Percentiles rank a stretch among this genome's conserved stretches.
Conservation (phyloP, 2,113 vertebrate species). For the Alethe castanea region DNA sequence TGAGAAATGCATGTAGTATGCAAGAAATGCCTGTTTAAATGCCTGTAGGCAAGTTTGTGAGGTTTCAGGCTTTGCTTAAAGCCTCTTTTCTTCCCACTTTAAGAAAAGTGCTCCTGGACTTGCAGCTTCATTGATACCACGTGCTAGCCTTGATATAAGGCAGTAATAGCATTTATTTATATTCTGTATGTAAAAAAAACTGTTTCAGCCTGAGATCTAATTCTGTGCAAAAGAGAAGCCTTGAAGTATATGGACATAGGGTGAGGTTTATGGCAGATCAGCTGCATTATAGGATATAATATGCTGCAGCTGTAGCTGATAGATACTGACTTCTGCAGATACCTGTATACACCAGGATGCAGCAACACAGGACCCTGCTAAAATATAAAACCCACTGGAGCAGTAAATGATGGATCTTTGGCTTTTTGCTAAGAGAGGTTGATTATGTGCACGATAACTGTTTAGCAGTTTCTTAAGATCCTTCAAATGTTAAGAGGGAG, state of each 20-base stretch:
- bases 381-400: background rate
- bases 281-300: background rate
- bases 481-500: background rate
- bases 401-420: background rate
- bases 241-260: background rate
- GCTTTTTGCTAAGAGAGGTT: background rate
- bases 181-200: background rate
- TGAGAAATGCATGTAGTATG: background rate
- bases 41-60: background rate
- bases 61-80: background rate
- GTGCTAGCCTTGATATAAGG: background rate
- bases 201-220: background rate
- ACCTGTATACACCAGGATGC: background rate
- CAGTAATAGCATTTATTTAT: background rate
- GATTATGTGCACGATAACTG: background rate
- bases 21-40: background rate
- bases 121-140: background rate
- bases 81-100: background rate
- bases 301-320: background rate
- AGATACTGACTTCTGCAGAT: background rate
- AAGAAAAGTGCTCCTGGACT: background rate
- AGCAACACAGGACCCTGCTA: background rate
- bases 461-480: background rate
- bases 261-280: background rate
- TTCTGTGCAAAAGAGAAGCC: background rate